These are phyloP conservation scores for Leptinotarsa undecemlineata DNA, from an alignment of 1,140 invertebrate species.

Conservation along the genomic window DNA sequence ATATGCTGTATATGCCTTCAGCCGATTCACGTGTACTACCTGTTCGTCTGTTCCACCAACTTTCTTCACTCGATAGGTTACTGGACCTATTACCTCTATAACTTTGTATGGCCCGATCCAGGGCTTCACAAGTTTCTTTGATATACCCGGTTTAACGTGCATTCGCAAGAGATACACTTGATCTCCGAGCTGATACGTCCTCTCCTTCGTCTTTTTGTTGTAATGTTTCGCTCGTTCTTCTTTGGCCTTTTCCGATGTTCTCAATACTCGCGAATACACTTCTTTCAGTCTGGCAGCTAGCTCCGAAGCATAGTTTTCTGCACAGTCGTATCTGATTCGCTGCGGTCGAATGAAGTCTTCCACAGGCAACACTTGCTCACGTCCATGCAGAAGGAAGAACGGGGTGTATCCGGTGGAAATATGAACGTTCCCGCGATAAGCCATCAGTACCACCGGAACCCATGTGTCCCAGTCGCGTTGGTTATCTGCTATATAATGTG, in stretches of 20 bases:
- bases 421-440: constrained; percentile 1
- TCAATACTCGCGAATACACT: neutral
- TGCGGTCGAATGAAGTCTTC: neutral
- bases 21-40: constrained; percentile 11
- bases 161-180: neutral
- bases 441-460: constrained; percentile 14
- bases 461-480: constrained; percentile 15
- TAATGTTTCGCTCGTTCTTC: neutral
- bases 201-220: neutral
- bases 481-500: constrained; percentile 12
- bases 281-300: neutral
- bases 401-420: neutral
- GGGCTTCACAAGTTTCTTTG: neutral
- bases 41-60: neutral
- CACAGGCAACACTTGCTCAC: neutral
- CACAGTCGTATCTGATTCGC: constrained; percentile 7
- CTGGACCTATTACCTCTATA: constrained; percentile 7
- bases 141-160: neutral
- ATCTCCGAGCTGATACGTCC: neutral
- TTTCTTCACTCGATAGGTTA: neutral
- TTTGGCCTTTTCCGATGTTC: neutral
- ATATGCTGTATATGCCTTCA: neutral
- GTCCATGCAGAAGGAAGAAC: constrained; percentile 10
- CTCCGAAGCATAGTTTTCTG: neutral
- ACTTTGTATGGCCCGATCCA: neutral